These are phyloP conservation scores for Chaunax sp. DNA, from an alignment of 2,797 vertebrate genomes.

Conservation along the genomic window DNA sequence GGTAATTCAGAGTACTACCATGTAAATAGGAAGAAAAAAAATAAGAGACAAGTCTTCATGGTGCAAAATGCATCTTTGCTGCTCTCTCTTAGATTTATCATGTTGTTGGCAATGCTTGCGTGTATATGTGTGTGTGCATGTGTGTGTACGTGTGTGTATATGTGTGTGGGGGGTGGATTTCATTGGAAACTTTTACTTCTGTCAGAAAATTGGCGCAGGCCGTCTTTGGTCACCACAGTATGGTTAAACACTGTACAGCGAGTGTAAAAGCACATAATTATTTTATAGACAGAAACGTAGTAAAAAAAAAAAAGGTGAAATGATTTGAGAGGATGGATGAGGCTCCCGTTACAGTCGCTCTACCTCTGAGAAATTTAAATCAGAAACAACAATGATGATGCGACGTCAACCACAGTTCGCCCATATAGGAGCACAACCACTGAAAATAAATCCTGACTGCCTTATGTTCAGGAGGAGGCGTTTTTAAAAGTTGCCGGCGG, in stretches of 20 bases:
- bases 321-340: neutral
- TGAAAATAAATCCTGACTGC: no score
- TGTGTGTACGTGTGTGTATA: no score
- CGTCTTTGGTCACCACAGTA: neutral
- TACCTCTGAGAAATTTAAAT: neutral
- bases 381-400: neutral
- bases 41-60: neutral
- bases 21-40: neutral
- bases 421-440: no score
- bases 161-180: no score
- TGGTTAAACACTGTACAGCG: neutral
- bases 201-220: neutral
- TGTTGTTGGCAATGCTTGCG: no score
- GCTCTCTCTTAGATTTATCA: no score
- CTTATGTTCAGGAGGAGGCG: no score
- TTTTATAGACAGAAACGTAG: neutral
- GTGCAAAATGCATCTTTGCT: no score
- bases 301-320: neutral
- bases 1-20: rapidly evolving
- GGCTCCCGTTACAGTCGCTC: conserved; percentile 5
- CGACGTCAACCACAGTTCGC: no score
- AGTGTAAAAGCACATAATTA: neutral
- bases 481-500: no score
- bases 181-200: no score
- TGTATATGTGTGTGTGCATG: no score